These are phyloP conservation scores for Ranitomeya variabilis DNA, from an alignment of 2,113 vertebrate genomes.

Conservation along the genomic window DNA sequence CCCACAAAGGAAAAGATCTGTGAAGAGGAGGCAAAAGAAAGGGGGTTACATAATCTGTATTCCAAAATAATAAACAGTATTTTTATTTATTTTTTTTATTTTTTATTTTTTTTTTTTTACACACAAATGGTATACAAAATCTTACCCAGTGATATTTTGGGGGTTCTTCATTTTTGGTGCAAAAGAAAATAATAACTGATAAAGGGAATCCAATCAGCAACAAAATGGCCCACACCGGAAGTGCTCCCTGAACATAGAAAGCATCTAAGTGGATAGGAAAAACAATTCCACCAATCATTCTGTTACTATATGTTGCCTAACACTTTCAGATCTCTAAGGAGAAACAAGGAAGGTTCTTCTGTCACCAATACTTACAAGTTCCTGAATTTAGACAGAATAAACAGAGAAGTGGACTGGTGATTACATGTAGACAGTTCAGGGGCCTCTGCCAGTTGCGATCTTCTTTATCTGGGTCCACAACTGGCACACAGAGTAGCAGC, in stretches of 20 bases:
- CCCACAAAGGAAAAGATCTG: slow-evolving; percentile 91
- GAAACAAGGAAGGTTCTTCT: neutral
- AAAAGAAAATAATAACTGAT: slow-evolving; percentile 78
- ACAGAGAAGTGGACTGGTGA: slow-evolving; percentile 82
- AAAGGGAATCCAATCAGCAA: slow-evolving; percentile 74
- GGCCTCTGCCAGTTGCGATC: slow-evolving; percentile 94
- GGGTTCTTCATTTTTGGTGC: slow-evolving; percentile 80
- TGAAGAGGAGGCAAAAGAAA: neutral
- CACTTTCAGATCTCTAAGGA: neutral
- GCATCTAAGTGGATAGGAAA: slow-evolving; percentile 73
- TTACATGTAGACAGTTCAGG: slow-evolving; percentile 89
- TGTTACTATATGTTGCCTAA: neutral
- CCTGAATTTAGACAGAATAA: slow-evolving; percentile 85
- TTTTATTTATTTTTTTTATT: too few species aligned
- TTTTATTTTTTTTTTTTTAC: too few species aligned
- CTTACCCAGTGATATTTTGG: slow-evolving; percentile 89
- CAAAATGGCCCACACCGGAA: slow-evolving; percentile 85
- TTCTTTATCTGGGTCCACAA: slow-evolving; percentile 89
- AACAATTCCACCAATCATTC: neutral
- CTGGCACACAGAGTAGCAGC: slow-evolving; percentile 84
- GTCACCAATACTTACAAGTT: slow-evolving; percentile 76
- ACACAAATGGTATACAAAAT: neutral
- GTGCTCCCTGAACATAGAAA: slow-evolving; percentile 76
- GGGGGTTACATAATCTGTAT: neutral
- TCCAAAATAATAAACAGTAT: too few species aligned